Percentiles rank a stretch among this genome's conserved stretches.
Conservation (phyloP, 37 sponge, comb jelly and placozoan genomes). For the Oscarella lobularis region DNA sequence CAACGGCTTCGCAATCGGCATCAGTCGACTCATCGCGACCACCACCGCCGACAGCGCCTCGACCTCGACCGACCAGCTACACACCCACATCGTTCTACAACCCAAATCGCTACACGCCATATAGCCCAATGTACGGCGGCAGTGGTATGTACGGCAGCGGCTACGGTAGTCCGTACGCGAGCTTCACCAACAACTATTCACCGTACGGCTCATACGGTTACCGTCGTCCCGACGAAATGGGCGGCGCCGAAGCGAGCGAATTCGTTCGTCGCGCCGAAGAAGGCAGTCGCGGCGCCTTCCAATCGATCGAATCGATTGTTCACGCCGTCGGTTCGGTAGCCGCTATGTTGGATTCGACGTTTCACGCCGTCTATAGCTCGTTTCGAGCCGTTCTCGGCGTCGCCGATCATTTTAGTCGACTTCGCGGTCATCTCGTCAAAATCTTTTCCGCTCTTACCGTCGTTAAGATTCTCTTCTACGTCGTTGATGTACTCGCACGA, state of each 20-base stretch:
- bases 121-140: not conserved
- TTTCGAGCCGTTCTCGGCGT: constrained; percentile 37
- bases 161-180: not conserved
- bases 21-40: not conserved
- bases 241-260: constrained; percentile 18
- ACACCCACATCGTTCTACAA: too few species aligned
- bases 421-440: constrained; percentile 10
- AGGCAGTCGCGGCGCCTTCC: constrained; percentile 27
- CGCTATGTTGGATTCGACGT: constrained; percentile 38
- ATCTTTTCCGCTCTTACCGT: constrained; percentile 18
- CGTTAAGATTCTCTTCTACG: constrained; percentile 9
- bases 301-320: constrained; percentile 42
- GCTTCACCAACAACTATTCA: not conserved
- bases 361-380: constrained; percentile 25
- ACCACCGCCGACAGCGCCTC: not conserved
- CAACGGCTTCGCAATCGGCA: not conserved
- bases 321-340: constrained; percentile 37
- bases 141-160: not conserved
- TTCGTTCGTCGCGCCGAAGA: constrained; percentile 35
- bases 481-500: constrained; percentile 11
- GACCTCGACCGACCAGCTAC: not conserved
- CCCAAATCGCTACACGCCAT: not conserved
- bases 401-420: constrained; percentile 29
- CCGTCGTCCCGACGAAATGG: not conserved
- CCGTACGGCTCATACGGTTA: not conserved